Evolutionary conservation across 2,113 vertebrate species (phyloP).

Genomic region (Helogale parvula): DNA sequence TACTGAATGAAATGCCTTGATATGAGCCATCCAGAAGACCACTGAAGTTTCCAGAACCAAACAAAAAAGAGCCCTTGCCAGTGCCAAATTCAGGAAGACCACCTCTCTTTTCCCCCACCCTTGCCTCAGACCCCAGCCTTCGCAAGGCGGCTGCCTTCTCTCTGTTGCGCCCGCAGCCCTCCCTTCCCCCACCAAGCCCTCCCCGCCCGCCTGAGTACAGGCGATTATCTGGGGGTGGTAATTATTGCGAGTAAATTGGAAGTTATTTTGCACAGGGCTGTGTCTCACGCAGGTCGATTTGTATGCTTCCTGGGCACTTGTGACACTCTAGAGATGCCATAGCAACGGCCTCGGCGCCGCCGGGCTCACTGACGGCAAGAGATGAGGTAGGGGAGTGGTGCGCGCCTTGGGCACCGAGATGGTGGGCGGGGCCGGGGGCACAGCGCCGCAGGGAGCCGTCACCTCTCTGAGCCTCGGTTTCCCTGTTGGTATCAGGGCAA

Average conservation of each 20-base stretch:
- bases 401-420: background rate
- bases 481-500: background rate
- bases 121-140: background rate
- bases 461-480: background rate
- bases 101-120: background rate
- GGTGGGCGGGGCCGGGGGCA: background rate
- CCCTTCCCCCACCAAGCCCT: background rate
- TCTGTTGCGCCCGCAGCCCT: background rate
- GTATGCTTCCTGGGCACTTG: slow-evolving; percentile 72
- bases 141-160: background rate
- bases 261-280: slow-evolving; percentile 62
- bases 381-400: background rate
- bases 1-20: background rate
- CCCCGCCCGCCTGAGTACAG: background rate
- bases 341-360: background rate
- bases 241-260: slow-evolving; percentile 63
- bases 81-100: background rate
- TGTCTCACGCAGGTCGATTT: slow-evolving; percentile 64
- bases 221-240: slow-evolving; percentile 49
- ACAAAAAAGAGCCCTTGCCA: background rate
- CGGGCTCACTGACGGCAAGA: background rate
- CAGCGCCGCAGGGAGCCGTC: background rate
- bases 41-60: background rate
- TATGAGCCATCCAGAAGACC: slow-evolving; percentile 5
- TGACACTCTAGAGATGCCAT: slow-evolving; percentile 67